Percentiles rank a stretch among this genome's conserved stretches.
Conservation (phyloP, 2,888 invertebrate species). For the Diarsia dahlii region DNA sequence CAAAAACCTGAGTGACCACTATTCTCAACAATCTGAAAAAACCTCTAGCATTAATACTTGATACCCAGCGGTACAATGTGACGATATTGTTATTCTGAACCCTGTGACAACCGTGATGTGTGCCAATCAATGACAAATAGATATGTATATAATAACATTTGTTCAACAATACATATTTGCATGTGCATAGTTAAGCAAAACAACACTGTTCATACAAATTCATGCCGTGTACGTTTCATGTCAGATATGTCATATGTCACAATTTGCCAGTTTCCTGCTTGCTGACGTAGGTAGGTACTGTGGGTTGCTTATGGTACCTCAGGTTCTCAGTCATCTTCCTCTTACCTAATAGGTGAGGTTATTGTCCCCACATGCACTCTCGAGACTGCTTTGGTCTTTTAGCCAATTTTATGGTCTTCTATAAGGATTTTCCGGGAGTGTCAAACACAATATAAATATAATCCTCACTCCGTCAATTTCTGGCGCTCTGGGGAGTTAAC, state of each 20-base stretch:
- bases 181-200: slow-evolving; percentile 15
- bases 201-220: slow-evolving; percentile 28
- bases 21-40: background rate
- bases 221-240: background rate
- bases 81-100: slow-evolving; percentile 43
- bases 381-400: background rate
- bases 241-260: slow-evolving; percentile 15
- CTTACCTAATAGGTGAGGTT: background rate
- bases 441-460: background rate
- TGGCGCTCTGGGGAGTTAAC: too few species aligned
- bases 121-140: slow-evolving; percentile 44
- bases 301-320: background rate
- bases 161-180: slow-evolving; percentile 35
- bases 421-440: background rate
- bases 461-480: background rate
- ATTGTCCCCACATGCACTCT: background rate
- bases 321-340: background rate
- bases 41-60: background rate
- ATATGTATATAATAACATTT: slow-evolving; percentile 46
- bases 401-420: background rate
- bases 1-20: background rate
- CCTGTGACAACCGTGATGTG: slow-evolving; percentile 21
- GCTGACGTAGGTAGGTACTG: too few species aligned
- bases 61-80: slow-evolving; percentile 2
- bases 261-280: slow-evolving; percentile 45